Evolutionary conservation across 1,140 invertebrate genomes (phyloP).

Genomic region (Philopotamus ludificatus): DNA sequence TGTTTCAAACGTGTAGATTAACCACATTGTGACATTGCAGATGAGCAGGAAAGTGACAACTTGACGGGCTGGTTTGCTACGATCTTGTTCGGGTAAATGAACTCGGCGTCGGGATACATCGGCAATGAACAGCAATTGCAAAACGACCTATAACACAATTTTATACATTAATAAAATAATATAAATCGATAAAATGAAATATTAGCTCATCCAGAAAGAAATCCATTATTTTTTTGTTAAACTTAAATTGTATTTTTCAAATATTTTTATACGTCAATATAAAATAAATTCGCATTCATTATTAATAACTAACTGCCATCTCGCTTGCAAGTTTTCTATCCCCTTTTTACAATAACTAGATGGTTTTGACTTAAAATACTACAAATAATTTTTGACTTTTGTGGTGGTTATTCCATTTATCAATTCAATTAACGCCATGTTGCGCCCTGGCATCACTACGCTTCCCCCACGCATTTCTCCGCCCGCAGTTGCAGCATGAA

Average conservation of each 20-base stretch:
- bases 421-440: too few relatives aligned
- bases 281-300: neutral
- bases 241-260: neutral
- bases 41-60: slow-evolving; percentile 93
- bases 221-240: neutral
- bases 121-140: slow-evolving; percentile 93
- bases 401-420: too few relatives aligned
- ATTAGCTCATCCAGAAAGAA: neutral
- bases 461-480: too few relatives aligned
- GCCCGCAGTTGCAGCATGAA: too few relatives aligned
- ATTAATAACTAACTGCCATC: neutral
- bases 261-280: neutral
- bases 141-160: slow-evolving; percentile 63
- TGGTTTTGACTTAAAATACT: neutral
- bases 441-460: too few relatives aligned
- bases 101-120: slow-evolving; percentile 89
- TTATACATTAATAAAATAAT: neutral
- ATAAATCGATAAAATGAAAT: too few relatives aligned
- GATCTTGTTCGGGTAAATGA: slow-evolving; percentile 86
- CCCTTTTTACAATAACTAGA: neutral
- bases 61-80: slow-evolving; percentile 91
- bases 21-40: slow-evolving; percentile 93
- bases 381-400: too few relatives aligned
- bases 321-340: slow-evolving; percentile 14
- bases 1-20: slow-evolving; percentile 94